A percentile compares a stretch with the other conserved stretches of the same genome.
These are phyloP conservation scores for Stegastes partitus DNA, from an alignment of 2,113 vertebrate species.

Conservation along the genomic window DNA sequence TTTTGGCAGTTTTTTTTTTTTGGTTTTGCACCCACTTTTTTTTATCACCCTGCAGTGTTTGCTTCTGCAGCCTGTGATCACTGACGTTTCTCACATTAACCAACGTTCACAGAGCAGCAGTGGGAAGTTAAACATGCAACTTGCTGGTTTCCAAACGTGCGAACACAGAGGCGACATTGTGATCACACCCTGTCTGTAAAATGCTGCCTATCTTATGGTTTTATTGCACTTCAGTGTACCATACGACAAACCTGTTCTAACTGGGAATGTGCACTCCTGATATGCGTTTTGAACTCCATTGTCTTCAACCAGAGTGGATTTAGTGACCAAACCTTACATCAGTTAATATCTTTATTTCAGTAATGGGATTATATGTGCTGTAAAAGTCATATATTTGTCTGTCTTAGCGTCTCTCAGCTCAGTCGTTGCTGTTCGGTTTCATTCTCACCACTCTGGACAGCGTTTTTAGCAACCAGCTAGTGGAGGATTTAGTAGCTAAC, in stretches of 20 bases:
- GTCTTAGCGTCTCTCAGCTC: not conserved
- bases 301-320: not conserved
- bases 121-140: not conserved
- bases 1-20: not conserved
- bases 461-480: not conserved
- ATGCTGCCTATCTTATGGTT: not conserved
- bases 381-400: no score
- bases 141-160: not conserved
- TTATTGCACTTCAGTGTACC: not conserved
- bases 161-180: not conserved
- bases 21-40: not conserved
- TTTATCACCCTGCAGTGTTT: not conserved
- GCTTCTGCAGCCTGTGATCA: not conserved
- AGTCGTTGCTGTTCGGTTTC: not conserved
- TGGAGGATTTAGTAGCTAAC: not conserved
- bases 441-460: not conserved
- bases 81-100: constrained; percentile 20
- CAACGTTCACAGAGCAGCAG: constrained; percentile 1
- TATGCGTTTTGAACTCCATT: no score
- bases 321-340: no score
- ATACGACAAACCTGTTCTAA: not conserved
- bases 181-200: not conserved
- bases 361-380: no score
- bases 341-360: no score
- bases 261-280: not conserved